Base-by-base conservation (phyloP, 2,888 invertebrate species). In the Zaprionus obscuricornis region DNA sequence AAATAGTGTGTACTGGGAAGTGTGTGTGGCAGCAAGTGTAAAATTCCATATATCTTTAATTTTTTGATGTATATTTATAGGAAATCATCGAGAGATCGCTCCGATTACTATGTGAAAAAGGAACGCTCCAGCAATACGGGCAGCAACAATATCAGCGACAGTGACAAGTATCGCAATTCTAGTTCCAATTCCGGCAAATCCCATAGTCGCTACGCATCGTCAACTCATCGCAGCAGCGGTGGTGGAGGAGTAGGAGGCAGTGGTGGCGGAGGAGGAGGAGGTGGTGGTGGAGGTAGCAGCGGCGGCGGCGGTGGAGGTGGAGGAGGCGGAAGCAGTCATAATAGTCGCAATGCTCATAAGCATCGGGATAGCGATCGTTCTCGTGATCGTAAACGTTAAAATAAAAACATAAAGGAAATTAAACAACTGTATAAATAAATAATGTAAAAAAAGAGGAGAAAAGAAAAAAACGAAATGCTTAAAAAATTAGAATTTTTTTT, bases 301-400 rank as follows among this genome's bases (percentile, higher is more conserved):
- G 16, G 49, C 2, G 77, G 13, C 64, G n/a, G n/a, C n/a, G n/a
- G n/a, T n/a, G n/a, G n/a, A n/a, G n/a, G n/a, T n/a, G n/a, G n/a
- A n/a, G n/a, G n/a, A n/a, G n/a, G n/a, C n/a, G n/a, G n/a, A n/a
- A n/a, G n/a, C n/a, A n/a, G n/a, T n/a, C 66, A 77, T 42, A 83
- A 29, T 63, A 79, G 67, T 42, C 86, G 86, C 0, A 73, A 74
- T 14, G 71, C 70, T 6, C 87, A 86, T 42, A 90, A 89, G 45
- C 88, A 88, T 63, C 84, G 87, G 10, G 88, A 88, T 2, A 65
- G 66, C 14, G 89, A 89, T 20, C 87, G 89, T 10, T 87, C 88
- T 11, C 76, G 89, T 7, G 89, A 89, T 68, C 85, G 89, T 11
- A 89, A 89, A 62, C 88, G 90, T 33, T 5, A 34, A 14, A n/a